Conservation (phyloP, 2,888 invertebrate species). For the Scaptodrosophila latifasciaeformis region DNA sequence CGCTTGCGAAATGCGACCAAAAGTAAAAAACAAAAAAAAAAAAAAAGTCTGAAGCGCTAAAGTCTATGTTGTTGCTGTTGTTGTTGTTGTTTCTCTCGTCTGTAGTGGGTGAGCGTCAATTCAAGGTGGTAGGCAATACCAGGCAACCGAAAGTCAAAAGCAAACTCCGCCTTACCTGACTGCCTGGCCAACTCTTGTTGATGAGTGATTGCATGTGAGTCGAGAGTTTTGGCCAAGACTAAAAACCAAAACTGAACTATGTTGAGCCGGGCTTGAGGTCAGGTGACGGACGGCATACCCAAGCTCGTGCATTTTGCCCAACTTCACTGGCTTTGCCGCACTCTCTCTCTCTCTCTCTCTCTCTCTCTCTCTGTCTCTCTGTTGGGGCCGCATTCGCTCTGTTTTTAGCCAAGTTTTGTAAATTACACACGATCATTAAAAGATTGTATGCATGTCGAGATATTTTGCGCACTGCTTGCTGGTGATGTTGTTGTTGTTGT, state of each 20-base stretch:
- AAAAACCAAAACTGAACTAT: background rate
- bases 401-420: slow-evolving; percentile 58
- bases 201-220: slow-evolving; percentile 58
- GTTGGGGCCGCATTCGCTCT: background rate
- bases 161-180: slow-evolving; percentile 1
- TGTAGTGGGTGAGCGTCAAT: slow-evolving; percentile 59
- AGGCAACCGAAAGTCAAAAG: slow-evolving; percentile 52
- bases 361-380: background rate
- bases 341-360: background rate
- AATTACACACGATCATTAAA: slow-evolving; percentile 73
- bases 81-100: slow-evolving; percentile 12
- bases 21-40: slow-evolving; percentile 35
- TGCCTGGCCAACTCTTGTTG: slow-evolving; percentile 14
- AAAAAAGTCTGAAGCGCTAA: background rate
- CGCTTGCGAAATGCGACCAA: slow-evolving; percentile 61
- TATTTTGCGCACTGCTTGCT: slow-evolving; percentile 54
- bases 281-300: slow-evolving; percentile 52
- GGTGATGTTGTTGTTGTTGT: slow-evolving; percentile 17
- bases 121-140: slow-evolving; percentile 49
- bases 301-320: slow-evolving; percentile 12
- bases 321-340: background rate
- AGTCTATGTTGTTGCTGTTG: background rate
- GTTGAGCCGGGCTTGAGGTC: slow-evolving; percentile 36
- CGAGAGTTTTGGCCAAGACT: slow-evolving; percentile 30
- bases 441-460: slow-evolving; percentile 68